Conservation (phyloP, 2,888 invertebrate species). For the Parapristionchus giblindavisi region DNA sequence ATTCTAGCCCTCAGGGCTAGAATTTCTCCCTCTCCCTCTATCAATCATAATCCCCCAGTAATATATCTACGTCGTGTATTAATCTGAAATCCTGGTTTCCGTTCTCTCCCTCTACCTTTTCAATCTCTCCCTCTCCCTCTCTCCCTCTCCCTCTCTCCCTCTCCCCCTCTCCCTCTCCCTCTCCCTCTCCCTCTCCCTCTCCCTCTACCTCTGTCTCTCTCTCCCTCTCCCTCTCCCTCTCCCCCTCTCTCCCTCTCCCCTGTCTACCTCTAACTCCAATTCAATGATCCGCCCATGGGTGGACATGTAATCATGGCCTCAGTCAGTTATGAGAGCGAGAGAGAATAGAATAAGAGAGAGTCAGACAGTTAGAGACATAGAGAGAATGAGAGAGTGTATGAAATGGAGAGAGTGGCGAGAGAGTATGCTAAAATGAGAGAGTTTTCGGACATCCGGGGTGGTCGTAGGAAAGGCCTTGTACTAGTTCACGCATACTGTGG, state of each 20-base stretch:
- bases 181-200: constrained; percentile 12
- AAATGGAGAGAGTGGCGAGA: constrained; percentile 13
- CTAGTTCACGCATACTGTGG: neutral
- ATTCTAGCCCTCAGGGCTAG: too few species aligned
- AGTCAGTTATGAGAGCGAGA: neutral
- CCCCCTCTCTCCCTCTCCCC: neutral
- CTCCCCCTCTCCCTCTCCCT: constrained; percentile 8
- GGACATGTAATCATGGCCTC: constrained; percentile 13
- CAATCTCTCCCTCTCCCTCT: constrained; percentile 7
- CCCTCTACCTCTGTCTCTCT: neutral
- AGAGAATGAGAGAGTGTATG: neutral
- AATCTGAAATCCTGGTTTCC: neutral
- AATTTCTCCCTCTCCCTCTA: too few species aligned
- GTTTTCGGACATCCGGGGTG: neutral
- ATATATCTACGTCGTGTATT: neutral
- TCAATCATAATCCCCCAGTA: neutral
- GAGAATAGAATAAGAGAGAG: constrained; percentile 8
- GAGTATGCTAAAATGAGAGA: neutral
- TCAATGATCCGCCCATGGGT: neutral
- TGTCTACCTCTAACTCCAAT: neutral
- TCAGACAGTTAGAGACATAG: neutral
- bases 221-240: neutral
- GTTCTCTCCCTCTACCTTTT: constrained; percentile 12
- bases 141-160: neutral
- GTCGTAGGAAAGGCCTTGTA: neutral